phyloP scores from a whole-genome alignment of 2,113 vertebrate species.

The Bufo bufo region DNA sequence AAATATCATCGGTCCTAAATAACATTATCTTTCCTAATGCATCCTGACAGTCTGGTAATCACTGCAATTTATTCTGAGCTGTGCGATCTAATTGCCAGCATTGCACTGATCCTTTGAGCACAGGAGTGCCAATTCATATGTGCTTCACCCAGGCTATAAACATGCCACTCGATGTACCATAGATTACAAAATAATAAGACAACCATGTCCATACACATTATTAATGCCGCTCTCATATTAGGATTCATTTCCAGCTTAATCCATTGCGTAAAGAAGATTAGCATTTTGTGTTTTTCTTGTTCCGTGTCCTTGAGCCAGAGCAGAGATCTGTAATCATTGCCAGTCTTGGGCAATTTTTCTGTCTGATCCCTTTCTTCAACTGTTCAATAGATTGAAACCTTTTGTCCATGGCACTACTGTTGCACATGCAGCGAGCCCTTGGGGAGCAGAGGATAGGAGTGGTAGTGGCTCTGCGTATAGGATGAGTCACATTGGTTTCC shows the following conservation, averaged over 20 bases:
- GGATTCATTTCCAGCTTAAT: background rate
- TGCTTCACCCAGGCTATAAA: slow-evolving; percentile 4
- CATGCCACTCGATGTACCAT: background rate
- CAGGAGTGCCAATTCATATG: slow-evolving; percentile 10
- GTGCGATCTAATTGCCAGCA: slow-evolving; percentile 32
- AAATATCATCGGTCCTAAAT: slow-evolving; percentile 29
- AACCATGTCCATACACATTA: background rate
- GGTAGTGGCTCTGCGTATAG: too few species aligned
- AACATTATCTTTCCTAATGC: slow-evolving; percentile 51
- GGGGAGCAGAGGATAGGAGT: too few species aligned
- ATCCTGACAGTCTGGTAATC: slow-evolving; percentile 53
- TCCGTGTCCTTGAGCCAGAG: background rate
- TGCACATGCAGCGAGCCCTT: too few species aligned
- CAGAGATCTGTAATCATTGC: background rate
- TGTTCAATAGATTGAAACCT: too few species aligned
- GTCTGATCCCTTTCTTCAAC: background rate
- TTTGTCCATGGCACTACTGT: too few species aligned
- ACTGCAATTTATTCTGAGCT: slow-evolving; percentile 49
- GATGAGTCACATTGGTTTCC: too few species aligned
- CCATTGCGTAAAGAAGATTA: background rate
- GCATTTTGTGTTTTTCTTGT: background rate
- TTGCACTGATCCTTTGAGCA: slow-evolving; percentile 13
- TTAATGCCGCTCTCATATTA: background rate
- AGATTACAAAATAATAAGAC: background rate
- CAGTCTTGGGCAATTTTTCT: background rate